These are phyloP conservation scores for Saxicola maurus DNA, from an alignment of 2,797 vertebrate genomes.

Conservation along the genomic window DNA sequence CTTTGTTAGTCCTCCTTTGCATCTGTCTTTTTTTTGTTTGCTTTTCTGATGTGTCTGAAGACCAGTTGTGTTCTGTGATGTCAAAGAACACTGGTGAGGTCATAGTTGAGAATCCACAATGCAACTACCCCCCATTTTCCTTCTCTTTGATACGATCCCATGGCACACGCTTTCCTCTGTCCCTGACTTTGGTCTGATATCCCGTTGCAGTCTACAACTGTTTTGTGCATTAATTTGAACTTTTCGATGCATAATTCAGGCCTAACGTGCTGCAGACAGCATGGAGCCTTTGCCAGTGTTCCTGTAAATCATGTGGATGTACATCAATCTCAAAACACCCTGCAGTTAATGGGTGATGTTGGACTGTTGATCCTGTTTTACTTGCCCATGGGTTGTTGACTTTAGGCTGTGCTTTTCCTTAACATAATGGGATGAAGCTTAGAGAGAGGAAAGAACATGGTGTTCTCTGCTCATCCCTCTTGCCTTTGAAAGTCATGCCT, in stretches of 20 bases:
- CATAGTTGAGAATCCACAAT: background rate
- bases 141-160: background rate
- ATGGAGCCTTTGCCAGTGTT: background rate
- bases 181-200: background rate
- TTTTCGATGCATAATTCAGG: background rate
- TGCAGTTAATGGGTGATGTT: background rate
- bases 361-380: background rate
- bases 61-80: background rate
- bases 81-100: background rate
- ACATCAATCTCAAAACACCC: background rate
- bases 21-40: background rate
- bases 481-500: constrained; percentile 23
- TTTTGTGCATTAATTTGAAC: background rate
- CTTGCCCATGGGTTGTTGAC: background rate
- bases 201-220: background rate
- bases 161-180: background rate
- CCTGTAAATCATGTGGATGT: background rate
- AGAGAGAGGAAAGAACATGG: background rate
- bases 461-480: background rate
- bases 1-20: background rate
- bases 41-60: background rate
- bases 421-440: background rate
- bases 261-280: background rate
- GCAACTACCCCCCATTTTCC: background rate
- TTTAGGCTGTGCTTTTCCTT: background rate